Conservation (phyloP, 2,797 vertebrate species). For the Darevskia mixta region DNA sequence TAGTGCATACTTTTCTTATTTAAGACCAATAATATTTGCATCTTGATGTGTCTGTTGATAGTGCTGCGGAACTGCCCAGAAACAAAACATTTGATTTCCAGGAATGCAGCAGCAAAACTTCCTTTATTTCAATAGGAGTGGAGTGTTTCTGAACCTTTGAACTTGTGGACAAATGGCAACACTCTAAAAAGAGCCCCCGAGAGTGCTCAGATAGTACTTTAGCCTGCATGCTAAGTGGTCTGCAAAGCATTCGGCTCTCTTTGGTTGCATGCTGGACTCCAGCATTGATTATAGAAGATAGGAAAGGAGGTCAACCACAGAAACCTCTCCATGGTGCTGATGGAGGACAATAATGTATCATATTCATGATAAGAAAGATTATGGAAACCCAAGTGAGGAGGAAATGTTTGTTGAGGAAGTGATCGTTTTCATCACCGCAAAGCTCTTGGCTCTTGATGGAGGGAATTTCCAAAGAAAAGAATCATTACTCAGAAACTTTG, state of each 20-base stretch:
- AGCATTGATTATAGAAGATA: background rate
- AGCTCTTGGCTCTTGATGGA: background rate
- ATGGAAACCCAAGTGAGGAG: background rate
- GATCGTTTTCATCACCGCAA: background rate
- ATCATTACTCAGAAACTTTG: background rate
- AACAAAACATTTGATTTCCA: background rate
- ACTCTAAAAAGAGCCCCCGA: too few relatives aligned
- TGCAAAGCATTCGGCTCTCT: background rate
- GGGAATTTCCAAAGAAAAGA: background rate
- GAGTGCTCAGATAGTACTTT: background rate
- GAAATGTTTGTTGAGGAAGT: background rate
- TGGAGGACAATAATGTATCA: background rate
- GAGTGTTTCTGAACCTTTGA: background rate
- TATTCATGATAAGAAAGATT: background rate
- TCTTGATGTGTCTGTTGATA: background rate
- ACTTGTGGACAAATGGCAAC: background rate
- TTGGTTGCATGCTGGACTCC: background rate
- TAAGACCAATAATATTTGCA: background rate
- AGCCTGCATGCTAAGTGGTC: background rate
- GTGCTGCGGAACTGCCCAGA: background rate
- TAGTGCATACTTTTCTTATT: background rate
- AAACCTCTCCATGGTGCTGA: slow-evolving; percentile 14
- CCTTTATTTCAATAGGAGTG: background rate
- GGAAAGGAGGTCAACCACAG: slow-evolving; percentile 16
- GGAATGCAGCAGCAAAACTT: background rate